A percentile compares a stretch with the other conserved stretches of the same genome.
These are phyloP conservation scores for Serranus cabrilla DNA, from an alignment of 2,797 vertebrate genomes.

Conservation along the genomic window DNA sequence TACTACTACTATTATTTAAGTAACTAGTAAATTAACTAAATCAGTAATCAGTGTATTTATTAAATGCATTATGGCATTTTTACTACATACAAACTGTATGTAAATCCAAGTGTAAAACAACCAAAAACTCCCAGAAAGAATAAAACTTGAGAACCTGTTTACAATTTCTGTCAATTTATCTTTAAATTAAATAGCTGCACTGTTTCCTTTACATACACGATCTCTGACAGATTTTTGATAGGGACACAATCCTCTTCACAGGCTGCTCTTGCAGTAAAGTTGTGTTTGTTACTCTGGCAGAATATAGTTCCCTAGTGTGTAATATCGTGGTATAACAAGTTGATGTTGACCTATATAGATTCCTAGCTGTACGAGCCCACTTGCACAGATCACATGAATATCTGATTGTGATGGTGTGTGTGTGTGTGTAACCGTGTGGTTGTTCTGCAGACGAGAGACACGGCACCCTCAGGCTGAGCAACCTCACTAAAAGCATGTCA, in stretches of 20 bases:
- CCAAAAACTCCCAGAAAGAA: not conserved
- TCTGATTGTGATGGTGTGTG: slow-evolving; percentile 1
- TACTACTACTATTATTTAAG: no score
- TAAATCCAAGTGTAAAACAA: not conserved
- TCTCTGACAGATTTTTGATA: not conserved
- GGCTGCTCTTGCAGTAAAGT: not conserved
- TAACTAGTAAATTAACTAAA: no score
- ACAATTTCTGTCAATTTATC: not conserved
- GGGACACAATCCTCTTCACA: not conserved
- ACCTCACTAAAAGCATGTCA: slow-evolving; percentile 92
- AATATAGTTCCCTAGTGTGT: slow-evolving; percentile 2
- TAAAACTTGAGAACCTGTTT: not conserved
- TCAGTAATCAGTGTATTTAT: no score
- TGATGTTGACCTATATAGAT: not conserved
- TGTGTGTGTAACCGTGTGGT: slow-evolving; percentile 37
- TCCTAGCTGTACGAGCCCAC: not conserved
- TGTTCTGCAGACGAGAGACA: slow-evolving; percentile 84
- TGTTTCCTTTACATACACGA: not conserved
- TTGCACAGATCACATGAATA: not conserved
- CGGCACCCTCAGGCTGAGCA: slow-evolving; percentile 91
- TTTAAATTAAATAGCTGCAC: not conserved
- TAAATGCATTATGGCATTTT: no score
- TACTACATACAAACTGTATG: not conserved
- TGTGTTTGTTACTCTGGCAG: not conserved
- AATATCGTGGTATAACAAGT: not conserved